Evolutionary conservation across 2,797 vertebrate genomes (phyloP).

Genomic region (Brachymystax lenok): DNA sequence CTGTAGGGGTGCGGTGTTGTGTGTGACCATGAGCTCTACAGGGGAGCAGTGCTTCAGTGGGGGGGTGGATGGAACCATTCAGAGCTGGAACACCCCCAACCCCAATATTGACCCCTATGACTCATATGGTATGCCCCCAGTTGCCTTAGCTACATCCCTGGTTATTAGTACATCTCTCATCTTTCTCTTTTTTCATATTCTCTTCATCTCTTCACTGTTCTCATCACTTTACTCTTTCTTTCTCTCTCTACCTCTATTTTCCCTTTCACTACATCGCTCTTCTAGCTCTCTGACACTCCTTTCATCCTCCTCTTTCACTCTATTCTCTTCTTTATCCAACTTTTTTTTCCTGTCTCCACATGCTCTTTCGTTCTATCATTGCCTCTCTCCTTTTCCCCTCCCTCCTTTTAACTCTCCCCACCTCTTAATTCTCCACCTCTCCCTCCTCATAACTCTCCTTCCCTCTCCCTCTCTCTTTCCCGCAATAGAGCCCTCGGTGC

Average conservation of each 20-base stretch:
- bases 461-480: not conserved
- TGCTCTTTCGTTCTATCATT: not conserved
- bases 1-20: conserved; percentile 90
- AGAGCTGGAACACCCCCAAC: conserved; percentile 96
- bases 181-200: not conserved
- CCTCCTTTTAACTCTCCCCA: no score
- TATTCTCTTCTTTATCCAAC: not conserved
- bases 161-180: not conserved
- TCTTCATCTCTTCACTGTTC: not conserved
- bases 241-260: not conserved
- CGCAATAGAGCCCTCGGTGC: conserved; percentile 86
- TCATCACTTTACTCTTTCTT: not conserved
- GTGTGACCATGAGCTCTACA: conserved; percentile 93
- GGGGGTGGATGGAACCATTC: conserved; percentile 92
- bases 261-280: no score
- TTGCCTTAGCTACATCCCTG: not conserved
- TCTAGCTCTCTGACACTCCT: not conserved
- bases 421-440: not conserved
- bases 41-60: conserved; percentile 98
- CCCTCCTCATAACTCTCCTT: not conserved
- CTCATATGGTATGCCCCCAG: conserved; percentile 83
- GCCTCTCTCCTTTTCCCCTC: no score
- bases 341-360: not conserved
- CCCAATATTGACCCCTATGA: conserved; percentile 97
- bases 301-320: not conserved